phyloP scores from a whole-genome alignment of 2,797 vertebrate species.

The Tapera naevia region DNA sequence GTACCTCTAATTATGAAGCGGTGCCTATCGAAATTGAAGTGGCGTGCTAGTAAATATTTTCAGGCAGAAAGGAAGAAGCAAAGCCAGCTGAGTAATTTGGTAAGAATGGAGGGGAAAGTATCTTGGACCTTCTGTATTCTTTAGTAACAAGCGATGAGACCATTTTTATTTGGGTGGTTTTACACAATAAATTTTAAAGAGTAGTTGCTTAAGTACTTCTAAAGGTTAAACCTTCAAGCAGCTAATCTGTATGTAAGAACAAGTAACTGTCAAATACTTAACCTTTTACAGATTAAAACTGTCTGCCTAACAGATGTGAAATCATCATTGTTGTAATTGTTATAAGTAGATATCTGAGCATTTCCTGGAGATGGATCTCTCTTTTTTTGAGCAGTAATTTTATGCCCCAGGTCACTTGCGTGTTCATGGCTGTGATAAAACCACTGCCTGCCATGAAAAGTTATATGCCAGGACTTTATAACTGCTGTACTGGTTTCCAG shows the following conservation, averaged over 20 bases:
- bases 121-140: constrained; percentile 19
- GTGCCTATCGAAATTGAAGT: constrained; percentile 24
- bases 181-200: constrained; percentile 60
- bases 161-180: constrained; percentile 70
- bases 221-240: constrained; percentile 74
- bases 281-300: constrained; percentile 77
- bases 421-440: constrained; percentile 56
- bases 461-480: constrained; percentile 32
- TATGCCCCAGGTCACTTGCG: constrained; percentile 58
- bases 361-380: constrained; percentile 54
- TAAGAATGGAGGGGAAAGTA: constrained; percentile 13
- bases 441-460: constrained; percentile 17
- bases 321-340: constrained; percentile 69
- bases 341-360: constrained; percentile 66
- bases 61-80: constrained; percentile 36
- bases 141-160: constrained; percentile 39
- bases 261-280: constrained; percentile 77
- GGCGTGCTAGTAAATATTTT: constrained; percentile 43
- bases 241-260: constrained; percentile 73
- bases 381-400: constrained; percentile 54
- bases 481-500: constrained; percentile 44
- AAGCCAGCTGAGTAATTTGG: constrained; percentile 47
- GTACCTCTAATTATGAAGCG: constrained; percentile 33
- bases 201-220: constrained; percentile 65
- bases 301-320: constrained; percentile 74